Conservation (phyloP, 2,113 vertebrate genomes). For the Pampusana beccarii region DNA sequence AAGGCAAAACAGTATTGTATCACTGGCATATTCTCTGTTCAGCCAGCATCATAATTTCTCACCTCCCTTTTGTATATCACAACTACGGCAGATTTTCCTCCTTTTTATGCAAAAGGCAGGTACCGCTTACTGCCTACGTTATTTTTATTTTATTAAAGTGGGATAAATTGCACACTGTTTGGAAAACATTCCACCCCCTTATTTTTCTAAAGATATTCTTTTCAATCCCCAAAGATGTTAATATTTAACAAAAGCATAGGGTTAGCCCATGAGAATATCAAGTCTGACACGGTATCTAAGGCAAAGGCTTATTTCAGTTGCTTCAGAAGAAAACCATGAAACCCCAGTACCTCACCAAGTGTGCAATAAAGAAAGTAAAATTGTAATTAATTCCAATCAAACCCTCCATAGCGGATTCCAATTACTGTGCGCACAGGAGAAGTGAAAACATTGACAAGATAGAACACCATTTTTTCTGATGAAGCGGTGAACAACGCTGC, state of each 20-base stretch:
- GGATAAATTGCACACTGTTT: not conserved
- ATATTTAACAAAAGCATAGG: not conserved
- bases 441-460: constrained; percentile 2
- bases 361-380: not conserved
- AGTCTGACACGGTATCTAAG: not conserved
- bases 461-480: not conserved
- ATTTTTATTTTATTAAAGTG: not conserved
- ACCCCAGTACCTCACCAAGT: not conserved
- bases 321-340: constrained; percentile 16
- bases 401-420: not conserved
- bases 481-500: not conserved
- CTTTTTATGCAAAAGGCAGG: not conserved
- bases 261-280: not conserved
- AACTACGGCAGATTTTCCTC: not conserved
- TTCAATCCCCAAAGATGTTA: not conserved
- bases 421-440: not conserved
- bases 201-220: not conserved
- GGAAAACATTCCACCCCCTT: not conserved
- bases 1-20: not conserved
- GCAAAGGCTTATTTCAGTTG: not conserved
- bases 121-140: not conserved
- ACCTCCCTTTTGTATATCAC: not conserved
- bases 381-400: not conserved
- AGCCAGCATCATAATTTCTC: not conserved
- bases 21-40: not conserved